Percentiles rank a stretch among this genome's conserved stretches.
phyloP scores from a whole-genome alignment of 2,113 vertebrate genomes.

The Serilophus lunatus region DNA sequence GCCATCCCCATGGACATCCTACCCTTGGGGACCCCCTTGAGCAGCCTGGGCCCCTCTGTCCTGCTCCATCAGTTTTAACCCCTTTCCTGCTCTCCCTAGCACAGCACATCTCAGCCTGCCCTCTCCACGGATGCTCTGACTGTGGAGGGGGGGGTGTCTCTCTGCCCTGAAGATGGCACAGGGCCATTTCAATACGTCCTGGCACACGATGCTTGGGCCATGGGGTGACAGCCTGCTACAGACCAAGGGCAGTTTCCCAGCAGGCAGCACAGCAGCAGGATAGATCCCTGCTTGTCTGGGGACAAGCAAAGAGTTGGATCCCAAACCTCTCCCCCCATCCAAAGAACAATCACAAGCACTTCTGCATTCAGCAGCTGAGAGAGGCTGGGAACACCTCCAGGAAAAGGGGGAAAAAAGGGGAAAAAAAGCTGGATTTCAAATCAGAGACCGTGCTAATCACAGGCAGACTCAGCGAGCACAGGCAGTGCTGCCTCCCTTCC shows the following conservation, averaged over 20 bases:
- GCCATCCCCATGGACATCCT: fast-evolving
- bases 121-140: not conserved
- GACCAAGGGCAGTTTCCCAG: not conserved
- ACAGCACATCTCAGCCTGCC: not conserved
- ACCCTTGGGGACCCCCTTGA: not conserved
- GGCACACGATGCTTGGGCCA: fast-evolving
- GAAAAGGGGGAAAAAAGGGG: not conserved
- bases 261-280: fast-evolving
- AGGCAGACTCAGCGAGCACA: not conserved
- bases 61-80: not conserved
- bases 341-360: constrained; percentile 9
- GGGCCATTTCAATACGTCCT: not conserved
- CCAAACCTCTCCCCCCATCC: not conserved
- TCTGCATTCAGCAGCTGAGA: not conserved
- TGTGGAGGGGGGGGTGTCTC: fast-evolving
- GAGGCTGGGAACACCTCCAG: not conserved
- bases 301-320: not conserved
- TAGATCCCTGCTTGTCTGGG: not conserved
- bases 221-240: not conserved
- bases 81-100: not conserved
- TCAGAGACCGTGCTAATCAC: not conserved
- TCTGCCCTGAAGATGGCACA: not conserved
- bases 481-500: not conserved
- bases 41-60: not conserved
- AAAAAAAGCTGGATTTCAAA: constrained; percentile 7